phyloP scores from a whole-genome alignment of 2,888 invertebrate species.

The Cheilosia vernalis region DNA sequence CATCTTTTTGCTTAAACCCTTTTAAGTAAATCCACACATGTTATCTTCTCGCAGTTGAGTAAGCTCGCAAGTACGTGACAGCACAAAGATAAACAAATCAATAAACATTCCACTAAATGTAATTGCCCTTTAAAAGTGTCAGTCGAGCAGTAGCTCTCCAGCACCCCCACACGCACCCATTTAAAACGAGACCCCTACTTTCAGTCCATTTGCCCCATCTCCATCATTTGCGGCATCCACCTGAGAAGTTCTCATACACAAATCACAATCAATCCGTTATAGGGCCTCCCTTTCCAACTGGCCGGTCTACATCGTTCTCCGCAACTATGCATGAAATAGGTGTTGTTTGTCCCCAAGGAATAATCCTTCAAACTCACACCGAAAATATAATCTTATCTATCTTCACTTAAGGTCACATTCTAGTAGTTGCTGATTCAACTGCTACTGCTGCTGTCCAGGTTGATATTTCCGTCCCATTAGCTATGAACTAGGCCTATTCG shows the following conservation, averaged over 20 bases:
- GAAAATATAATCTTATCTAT: conserved; percentile 69
- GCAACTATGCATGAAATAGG: conserved; percentile 67
- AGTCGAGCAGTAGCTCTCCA: conserved; percentile 34
- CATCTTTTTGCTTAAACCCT: not conserved
- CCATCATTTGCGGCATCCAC: conserved; percentile 31
- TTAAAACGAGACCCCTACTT: conserved; percentile 4
- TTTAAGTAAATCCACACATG: not conserved
- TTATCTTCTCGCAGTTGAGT: not conserved
- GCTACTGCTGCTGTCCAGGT: conserved; percentile 31
- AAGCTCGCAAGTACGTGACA: conserved; percentile 1
- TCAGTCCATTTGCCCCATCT: conserved; percentile 31
- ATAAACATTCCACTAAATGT: conserved; percentile 51
- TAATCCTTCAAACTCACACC: conserved; percentile 59
- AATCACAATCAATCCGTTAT: conserved; percentile 53
- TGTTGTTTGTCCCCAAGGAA: conserved; percentile 59
- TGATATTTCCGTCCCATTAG: conserved; percentile 70
- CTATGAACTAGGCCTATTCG: conserved; percentile 70
- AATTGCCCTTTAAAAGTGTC: conserved; percentile 63
- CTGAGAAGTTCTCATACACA: conserved; percentile 60
- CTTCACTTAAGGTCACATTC: conserved; percentile 60
- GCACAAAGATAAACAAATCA: conserved; percentile 38
- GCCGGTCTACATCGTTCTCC: conserved; percentile 32
- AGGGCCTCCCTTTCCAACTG: not conserved
- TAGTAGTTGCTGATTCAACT: conserved; percentile 30
- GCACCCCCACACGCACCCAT: not conserved